phyloP scores from a whole-genome alignment of 2,888 invertebrate genomes.

The Ommatoiulus sabulosus region DNA sequence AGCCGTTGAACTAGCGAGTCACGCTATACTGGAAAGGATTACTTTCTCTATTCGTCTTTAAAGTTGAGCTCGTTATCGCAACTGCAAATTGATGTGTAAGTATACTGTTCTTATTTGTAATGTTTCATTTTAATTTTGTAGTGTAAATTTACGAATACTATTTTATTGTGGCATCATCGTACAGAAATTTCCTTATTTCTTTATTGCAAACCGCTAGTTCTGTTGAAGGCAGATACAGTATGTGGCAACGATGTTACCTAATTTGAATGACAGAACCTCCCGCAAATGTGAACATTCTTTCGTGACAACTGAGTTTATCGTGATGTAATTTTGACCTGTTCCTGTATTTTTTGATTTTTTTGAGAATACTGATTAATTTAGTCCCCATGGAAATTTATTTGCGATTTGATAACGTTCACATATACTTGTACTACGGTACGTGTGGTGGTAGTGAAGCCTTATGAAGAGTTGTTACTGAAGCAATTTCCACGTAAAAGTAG shows the following conservation, averaged over 20 bases:
- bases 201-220: neutral
- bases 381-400: neutral
- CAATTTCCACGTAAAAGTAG: too few species aligned
- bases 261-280: neutral
- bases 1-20: neutral
- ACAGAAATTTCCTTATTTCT: neutral
- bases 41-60: neutral
- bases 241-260: slow-evolving; percentile 13
- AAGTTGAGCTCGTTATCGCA: neutral
- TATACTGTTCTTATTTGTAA: neutral
- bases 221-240: neutral
- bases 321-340: neutral
- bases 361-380: neutral
- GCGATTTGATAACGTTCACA: neutral
- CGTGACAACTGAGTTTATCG: neutral
- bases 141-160: neutral
- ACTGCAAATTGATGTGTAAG: neutral
- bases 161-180: neutral
- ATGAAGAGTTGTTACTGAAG: too few species aligned
- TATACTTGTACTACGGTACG: neutral
- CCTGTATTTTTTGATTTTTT: neutral
- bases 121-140: neutral
- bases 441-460: neutral
- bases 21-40: neutral
- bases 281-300: neutral